These are phyloP conservation scores for Pyrocephalus nanus DNA, from an alignment of 2,797 vertebrate genomes.

Conservation along the genomic window DNA sequence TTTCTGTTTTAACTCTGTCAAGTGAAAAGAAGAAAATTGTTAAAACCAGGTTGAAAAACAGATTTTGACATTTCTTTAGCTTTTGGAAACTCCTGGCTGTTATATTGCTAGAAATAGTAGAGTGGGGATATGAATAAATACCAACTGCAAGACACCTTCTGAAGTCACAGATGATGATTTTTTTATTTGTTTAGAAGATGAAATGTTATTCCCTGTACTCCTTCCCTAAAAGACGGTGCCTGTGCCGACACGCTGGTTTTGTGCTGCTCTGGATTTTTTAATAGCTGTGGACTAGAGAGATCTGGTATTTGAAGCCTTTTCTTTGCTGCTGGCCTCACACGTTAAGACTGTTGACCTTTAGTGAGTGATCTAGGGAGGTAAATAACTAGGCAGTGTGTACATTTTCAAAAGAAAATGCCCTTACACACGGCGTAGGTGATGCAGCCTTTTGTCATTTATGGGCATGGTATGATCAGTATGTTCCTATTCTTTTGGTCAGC, in stretches of 20 bases:
- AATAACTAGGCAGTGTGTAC: slow-evolving; percentile 11
- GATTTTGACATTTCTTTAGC: background rate
- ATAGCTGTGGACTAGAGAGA: slow-evolving; percentile 29
- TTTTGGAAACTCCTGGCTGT: background rate
- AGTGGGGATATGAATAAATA: background rate
- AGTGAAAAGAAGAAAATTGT: background rate
- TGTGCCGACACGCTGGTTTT: background rate
- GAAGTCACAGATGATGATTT: background rate
- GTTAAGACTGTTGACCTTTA: slow-evolving; percentile 44
- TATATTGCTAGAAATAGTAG: background rate
- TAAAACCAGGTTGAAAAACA: background rate
- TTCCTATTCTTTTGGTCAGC: background rate
- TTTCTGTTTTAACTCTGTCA: background rate
- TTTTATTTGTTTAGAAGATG: background rate
- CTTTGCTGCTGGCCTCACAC: background rate
- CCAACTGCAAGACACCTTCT: background rate
- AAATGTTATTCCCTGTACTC: background rate
- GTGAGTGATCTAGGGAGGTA: slow-evolving; percentile 23
- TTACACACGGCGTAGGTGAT: background rate
- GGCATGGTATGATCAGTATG: background rate
- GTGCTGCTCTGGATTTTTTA: slow-evolving; percentile 37
- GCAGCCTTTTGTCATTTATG: slow-evolving; percentile 8
- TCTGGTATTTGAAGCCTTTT: slow-evolving; percentile 24
- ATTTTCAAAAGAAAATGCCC: background rate
- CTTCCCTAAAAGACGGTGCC: background rate